phyloP scores from a whole-genome alignment of 2,797 vertebrate species.

The Phataginus tetradactyla region DNA sequence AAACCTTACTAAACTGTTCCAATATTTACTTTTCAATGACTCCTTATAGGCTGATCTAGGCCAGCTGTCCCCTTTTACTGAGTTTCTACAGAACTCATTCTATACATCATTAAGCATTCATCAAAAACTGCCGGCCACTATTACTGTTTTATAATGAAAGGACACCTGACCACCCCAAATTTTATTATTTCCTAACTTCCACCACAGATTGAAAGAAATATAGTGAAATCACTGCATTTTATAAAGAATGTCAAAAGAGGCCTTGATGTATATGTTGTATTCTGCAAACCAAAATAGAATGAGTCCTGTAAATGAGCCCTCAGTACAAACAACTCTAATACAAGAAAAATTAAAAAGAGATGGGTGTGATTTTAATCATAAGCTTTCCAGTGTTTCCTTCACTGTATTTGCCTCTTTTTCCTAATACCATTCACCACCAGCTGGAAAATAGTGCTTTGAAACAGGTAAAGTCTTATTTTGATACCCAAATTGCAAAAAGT shows the following conservation, averaged over 20 bases:
- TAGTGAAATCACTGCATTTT: background rate
- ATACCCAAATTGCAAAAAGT: background rate
- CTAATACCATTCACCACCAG: background rate
- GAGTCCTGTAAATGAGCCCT: background rate
- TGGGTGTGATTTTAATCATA: background rate
- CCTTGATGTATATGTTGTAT: background rate
- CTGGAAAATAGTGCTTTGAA: background rate
- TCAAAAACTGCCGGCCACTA: background rate
- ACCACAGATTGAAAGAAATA: background rate
- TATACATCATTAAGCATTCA: background rate
- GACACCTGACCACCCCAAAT: background rate
- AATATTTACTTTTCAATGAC: background rate
- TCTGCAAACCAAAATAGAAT: conserved; percentile 27
- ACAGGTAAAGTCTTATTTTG: background rate
- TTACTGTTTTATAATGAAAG: background rate
- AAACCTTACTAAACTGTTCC: background rate
- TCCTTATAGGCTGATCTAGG: background rate
- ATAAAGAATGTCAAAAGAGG: background rate
- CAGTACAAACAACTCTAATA: background rate
- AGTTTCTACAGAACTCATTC: background rate
- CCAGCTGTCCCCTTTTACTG: background rate
- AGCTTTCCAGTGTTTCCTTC: background rate
- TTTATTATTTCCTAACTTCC: background rate
- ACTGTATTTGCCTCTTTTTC: background rate
- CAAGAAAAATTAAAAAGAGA: background rate